A percentile compares a stretch with the other conserved stretches of the same genome.
phyloP scores from a whole-genome alignment of 2,113 vertebrate species.

The Psophia crepitans region DNA sequence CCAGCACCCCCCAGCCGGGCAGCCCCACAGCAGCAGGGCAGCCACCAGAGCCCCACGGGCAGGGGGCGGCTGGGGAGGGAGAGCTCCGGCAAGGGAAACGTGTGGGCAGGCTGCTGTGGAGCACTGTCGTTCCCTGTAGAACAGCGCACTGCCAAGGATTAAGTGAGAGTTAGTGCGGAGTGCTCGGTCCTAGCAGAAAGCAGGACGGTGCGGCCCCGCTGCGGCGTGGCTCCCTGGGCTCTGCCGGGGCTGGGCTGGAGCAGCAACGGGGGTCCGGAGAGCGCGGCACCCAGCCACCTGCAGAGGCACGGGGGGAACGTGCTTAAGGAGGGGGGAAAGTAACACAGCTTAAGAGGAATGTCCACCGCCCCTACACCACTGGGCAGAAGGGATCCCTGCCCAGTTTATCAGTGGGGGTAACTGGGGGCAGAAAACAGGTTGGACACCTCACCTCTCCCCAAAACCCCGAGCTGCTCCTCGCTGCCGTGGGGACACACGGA shows the following conservation, averaged over 20 bases:
- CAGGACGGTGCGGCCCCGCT: rapidly evolving
- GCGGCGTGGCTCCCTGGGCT: neutral
- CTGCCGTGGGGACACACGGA: neutral
- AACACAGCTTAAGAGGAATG: neutral
- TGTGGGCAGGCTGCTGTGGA: neutral
- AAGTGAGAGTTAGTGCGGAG: rapidly evolving
- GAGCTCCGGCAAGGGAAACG: rapidly evolving
- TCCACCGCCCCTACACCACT: neutral
- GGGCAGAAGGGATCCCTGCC: neutral
- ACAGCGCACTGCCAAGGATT: rapidly evolving
- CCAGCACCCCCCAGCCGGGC: too few relatives aligned
- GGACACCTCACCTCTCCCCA: neutral
- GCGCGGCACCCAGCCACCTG: neutral
- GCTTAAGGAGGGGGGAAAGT: neutral
- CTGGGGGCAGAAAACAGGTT: neutral
- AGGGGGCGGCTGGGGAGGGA: neutral
- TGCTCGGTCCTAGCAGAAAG: rapidly evolving
- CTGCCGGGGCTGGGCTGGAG: neutral
- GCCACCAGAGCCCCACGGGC: neutral
- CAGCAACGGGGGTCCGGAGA: rapidly evolving
- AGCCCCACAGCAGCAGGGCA: rapidly evolving
- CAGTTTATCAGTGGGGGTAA: neutral
- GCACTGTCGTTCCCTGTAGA: neutral
- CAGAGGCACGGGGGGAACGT: rapidly evolving
- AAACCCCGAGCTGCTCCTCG: neutral